Percentiles rank a stretch among this genome's conserved stretches.
phyloP scores from a whole-genome alignment of 2,888 invertebrate species.

The Orthosia gracilis region DNA sequence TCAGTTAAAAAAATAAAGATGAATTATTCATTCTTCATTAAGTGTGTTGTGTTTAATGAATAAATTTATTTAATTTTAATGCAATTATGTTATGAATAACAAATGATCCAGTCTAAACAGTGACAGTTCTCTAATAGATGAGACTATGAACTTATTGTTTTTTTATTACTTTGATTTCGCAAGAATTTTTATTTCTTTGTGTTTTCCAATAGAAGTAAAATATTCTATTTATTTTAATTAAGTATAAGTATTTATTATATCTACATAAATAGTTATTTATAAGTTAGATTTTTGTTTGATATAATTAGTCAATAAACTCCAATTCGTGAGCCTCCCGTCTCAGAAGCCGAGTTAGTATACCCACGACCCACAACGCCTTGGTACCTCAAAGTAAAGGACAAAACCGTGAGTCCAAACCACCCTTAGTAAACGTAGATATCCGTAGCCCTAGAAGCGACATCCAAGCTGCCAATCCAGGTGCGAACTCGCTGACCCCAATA shows the following conservation, averaged over 20 bases:
- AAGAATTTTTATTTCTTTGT: not conserved
- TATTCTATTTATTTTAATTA: not conserved
- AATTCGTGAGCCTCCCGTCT: not conserved
- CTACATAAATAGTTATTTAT: constrained; percentile 9
- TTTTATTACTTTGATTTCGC: constrained; percentile 12
- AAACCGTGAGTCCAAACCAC: constrained; percentile 36
- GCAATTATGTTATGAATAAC: constrained; percentile 17
- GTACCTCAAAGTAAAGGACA: constrained; percentile 13
- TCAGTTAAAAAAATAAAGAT: constrained; percentile 11
- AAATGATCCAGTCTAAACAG: constrained; percentile 46
- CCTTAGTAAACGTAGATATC: constrained; percentile 35
- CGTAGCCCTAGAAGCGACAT: constrained; percentile 11
- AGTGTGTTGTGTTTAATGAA: constrained; percentile 26
- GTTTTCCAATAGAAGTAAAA: not conserved
- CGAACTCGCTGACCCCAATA: constrained; percentile 3
- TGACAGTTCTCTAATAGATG: constrained; percentile 19
- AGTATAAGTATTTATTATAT: constrained; percentile 1
- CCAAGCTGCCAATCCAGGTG: constrained; percentile 24
- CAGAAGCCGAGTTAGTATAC: constrained; percentile 23
- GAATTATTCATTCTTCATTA: constrained; percentile 22
- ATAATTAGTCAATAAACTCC: not conserved
- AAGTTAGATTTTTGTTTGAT: constrained; percentile 25
- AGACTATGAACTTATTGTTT: constrained; percentile 15
- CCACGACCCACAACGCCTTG: constrained; percentile 23
- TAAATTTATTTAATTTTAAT: constrained; percentile 32